Evolutionary conservation across 1,140 invertebrate species (phyloP).

Genomic region (Chironomus tepperi): DNA sequence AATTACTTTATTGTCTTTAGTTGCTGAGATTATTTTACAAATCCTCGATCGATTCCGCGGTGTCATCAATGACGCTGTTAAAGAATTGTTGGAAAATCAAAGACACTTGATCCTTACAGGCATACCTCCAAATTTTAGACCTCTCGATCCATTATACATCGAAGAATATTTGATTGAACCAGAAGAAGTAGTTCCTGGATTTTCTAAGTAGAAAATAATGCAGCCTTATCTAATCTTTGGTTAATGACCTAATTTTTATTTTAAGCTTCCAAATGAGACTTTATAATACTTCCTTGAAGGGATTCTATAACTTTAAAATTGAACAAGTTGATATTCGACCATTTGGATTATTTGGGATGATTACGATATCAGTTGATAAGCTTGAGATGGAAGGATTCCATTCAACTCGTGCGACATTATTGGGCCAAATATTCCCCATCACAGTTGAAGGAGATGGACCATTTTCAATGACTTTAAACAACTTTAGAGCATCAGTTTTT

Average conservation of each 20-base stretch:
- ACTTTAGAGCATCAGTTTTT: not conserved
- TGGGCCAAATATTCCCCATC: not conserved
- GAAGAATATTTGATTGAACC: not conserved
- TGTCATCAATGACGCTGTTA: not conserved
- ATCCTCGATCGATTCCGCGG: not conserved
- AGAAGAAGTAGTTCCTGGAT: not conserved
- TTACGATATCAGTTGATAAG: not conserved
- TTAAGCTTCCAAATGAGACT: not conserved
- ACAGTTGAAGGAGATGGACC: not conserved
- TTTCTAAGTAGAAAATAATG: not conserved
- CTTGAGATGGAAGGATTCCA: not conserved
- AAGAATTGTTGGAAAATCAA: not conserved
- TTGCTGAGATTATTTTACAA: not conserved
- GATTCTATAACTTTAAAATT: not conserved
- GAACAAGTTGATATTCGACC: not conserved
- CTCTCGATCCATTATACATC: not conserved
- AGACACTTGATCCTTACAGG: not conserved
- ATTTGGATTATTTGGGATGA: not conserved
- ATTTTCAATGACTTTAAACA: not conserved
- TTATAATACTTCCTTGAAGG: not conserved
- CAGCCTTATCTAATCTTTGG: conserved; percentile 1
- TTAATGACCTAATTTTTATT: not conserved
- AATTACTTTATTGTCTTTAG: not conserved
- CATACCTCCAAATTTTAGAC: not conserved
- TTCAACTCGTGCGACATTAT: not conserved